Evolutionary conservation across 2,113 vertebrate genomes (phyloP).

Genomic region (Aegithalos caudatus): DNA sequence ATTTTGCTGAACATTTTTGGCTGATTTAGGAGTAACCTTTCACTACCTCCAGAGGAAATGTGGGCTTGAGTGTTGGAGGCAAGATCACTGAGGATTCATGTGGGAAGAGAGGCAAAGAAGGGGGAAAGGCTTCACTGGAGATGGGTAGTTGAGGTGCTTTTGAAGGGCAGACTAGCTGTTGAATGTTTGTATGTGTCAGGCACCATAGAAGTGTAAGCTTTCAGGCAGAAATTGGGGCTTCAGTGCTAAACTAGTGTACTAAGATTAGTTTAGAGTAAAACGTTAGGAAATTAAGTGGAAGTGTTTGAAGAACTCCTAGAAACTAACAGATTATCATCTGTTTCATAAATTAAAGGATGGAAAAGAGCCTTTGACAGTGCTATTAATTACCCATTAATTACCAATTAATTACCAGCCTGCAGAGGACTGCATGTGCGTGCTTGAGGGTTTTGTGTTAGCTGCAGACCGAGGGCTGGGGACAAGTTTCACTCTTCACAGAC

Average conservation of each 20-base stretch:
- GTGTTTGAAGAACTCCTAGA: neutral
- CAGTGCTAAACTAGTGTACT: neutral
- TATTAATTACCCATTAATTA: neutral
- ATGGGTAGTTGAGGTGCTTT: neutral
- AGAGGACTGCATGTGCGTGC: accelerated
- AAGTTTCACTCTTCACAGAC: neutral
- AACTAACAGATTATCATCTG: neutral
- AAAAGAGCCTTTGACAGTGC: neutral
- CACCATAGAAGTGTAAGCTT: neutral
- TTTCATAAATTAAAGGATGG: neutral
- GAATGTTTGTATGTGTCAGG: neutral
- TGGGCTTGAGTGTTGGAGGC: neutral
- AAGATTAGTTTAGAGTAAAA: neutral
- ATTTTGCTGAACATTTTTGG: neutral
- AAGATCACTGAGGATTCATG: neutral
- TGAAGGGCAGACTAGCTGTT: neutral
- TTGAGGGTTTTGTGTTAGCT: neutral
- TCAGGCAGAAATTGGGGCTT: neutral
- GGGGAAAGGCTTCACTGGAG: neutral
- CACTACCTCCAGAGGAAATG: neutral
- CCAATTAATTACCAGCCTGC: neutral
- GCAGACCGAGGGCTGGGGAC: neutral
- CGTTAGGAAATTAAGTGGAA: neutral
- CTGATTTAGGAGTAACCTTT: neutral
- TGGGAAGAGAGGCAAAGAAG: neutral